phyloP scores from a whole-genome alignment of 1,140 invertebrate genomes.

The Drosophila punjabiensis region DNA sequence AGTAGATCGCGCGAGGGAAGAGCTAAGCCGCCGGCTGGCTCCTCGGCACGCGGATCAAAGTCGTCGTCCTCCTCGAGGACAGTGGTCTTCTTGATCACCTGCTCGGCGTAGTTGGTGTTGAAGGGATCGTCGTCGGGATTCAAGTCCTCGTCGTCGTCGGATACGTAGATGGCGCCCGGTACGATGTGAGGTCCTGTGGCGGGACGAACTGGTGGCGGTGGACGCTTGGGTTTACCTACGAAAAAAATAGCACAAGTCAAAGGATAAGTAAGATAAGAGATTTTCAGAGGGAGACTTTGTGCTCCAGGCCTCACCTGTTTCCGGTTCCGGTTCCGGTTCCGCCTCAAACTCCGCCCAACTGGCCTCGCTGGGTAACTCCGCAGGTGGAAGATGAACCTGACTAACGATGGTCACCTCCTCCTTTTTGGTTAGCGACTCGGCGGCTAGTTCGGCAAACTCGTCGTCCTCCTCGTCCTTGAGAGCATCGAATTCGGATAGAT shows the following conservation, averaged over 20 bases:
- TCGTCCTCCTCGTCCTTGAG: conserved; percentile 87
- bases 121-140: conserved; percentile 90
- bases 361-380: conserved; percentile 83
- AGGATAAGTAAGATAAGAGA: neutral
- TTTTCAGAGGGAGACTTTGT: neutral
- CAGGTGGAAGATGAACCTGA: conserved; percentile 59
- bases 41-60: conserved; percentile 89
- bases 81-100: conserved; percentile 90
- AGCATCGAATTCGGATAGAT: conserved; percentile 86
- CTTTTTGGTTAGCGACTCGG: conserved; percentile 89
- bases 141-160: conserved; percentile 86
- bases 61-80: conserved; percentile 89
- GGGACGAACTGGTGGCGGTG: conserved; percentile 69
- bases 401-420: conserved; percentile 83
- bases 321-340: conserved; percentile 55
- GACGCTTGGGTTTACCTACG: conserved; percentile 56
- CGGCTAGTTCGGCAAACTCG: conserved; percentile 91
- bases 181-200: conserved; percentile 83
- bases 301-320: conserved; percentile 37
- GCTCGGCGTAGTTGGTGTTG: conserved; percentile 93
- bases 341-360: conserved; percentile 88
- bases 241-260: neutral
- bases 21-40: conserved; percentile 68
- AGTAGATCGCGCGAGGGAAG: conserved; percentile 87
- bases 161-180: conserved; percentile 73